phyloP scores from a whole-genome alignment of 2,113 vertebrate genomes.

The Pardalotus punctatus region DNA sequence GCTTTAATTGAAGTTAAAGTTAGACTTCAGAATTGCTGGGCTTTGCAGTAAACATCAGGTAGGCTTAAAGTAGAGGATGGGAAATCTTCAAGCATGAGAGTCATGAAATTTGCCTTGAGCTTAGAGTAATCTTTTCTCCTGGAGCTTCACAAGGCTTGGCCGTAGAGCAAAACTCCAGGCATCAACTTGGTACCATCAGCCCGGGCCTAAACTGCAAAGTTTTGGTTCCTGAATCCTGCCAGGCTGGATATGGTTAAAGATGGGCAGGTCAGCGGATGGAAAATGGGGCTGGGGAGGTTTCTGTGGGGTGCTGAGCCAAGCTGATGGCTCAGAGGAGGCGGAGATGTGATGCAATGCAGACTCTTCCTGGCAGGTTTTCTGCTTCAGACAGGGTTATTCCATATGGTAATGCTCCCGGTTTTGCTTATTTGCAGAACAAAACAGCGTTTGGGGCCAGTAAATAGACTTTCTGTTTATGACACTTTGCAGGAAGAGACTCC shows the following conservation, averaged over 20 bases:
- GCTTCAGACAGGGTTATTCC: background rate
- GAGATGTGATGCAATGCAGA: background rate
- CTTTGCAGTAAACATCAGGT: background rate
- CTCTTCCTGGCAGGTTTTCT: background rate
- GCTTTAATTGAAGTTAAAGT: background rate
- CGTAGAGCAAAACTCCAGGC: background rate
- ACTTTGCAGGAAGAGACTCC: background rate
- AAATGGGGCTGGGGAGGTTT: background rate
- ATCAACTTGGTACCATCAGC: background rate
- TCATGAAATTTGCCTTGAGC: background rate
- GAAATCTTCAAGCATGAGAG: background rate
- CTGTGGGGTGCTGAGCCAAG: background rate
- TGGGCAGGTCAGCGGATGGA: background rate
- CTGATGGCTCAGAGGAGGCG: background rate
- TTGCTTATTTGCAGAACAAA: conserved; percentile 12
- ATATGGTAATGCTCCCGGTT: background rate
- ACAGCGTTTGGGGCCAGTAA: background rate
- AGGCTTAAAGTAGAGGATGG: background rate
- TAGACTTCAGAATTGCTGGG: background rate
- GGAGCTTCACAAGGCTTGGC: background rate
- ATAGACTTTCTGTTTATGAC: background rate
- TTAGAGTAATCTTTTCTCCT: background rate
- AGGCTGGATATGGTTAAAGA: background rate
- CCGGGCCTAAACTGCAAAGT: background rate
- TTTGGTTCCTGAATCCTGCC: background rate